phyloP scores from a whole-genome alignment of 2,113 vertebrate species.

The Rattus rattus region DNA sequence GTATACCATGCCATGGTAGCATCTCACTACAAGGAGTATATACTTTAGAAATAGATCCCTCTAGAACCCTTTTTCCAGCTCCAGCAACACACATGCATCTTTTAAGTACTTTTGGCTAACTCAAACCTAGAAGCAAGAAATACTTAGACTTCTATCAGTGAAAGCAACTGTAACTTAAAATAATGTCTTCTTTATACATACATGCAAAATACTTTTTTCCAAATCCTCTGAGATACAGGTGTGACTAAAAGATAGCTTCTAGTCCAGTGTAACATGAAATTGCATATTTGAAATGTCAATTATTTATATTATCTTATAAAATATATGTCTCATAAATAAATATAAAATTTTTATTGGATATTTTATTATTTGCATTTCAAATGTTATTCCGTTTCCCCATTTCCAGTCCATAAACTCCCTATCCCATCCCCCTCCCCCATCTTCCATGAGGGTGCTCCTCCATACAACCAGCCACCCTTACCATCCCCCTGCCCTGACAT shows the following conservation, averaged over 20 bases:
- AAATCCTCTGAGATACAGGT: background rate
- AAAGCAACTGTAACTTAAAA: background rate
- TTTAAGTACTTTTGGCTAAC: background rate
- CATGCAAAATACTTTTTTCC: background rate
- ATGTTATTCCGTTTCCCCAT: too few species aligned
- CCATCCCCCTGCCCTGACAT: too few species aligned
- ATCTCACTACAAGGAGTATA: background rate
- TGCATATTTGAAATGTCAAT: background rate
- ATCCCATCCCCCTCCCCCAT: too few species aligned
- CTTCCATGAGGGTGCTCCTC: too few species aligned
- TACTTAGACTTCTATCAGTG: background rate
- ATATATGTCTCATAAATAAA: background rate
- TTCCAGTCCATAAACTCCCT: too few species aligned
- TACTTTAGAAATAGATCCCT: background rate
- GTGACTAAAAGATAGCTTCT: background rate
- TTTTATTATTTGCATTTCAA: too few species aligned
- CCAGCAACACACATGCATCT: background rate
- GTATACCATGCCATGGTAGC: background rate
- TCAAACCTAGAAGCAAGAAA: background rate
- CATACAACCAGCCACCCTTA: too few species aligned
- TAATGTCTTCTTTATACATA: background rate
- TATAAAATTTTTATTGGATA: background rate
- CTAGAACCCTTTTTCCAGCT: background rate
- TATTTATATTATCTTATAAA: background rate
- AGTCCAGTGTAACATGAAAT: background rate